Base-by-base conservation (phyloP, 2,888 invertebrate species). In the Platycheirus rosarum region DNA sequence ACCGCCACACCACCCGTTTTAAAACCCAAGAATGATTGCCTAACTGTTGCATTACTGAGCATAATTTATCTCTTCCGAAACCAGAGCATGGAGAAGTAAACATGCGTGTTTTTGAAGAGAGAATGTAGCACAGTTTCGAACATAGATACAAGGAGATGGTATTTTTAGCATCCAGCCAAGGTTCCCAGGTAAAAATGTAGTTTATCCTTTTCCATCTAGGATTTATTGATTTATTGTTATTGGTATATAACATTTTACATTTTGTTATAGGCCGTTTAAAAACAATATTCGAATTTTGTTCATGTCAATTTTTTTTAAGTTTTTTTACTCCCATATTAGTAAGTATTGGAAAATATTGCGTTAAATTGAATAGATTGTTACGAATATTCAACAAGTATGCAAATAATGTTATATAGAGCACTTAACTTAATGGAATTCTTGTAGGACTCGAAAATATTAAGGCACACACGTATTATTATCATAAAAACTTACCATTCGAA, bases 21-120 rank as follows among this genome's bases (percentile, higher is more conserved):
- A 70, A n/a, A n/a, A 77, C 55, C 40, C 55, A 49, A 40, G 70
- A 55, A 70, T 74, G 68, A 80, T 80, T 75, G 75, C 69, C 79
- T 65, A 80, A 80, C 79, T 80, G 79, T 80, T 80, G 79, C 79
- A 46, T 48, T 78, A 16, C 53, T 55, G 62, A 79, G 69, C 29
- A 49, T 9, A 44, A 18, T 57, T 35, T 23, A 14, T 55, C 32
- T 18, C 13, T 35, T 35, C 5, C 46, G 13, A n/a, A 7, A 8
- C 23, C 20, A 57, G 37, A 8, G 13, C 42, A 9, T 35, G 44
- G 51, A 63, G 60, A 65, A 51, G 14, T 23, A 44, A 51, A 62
- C 79, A 80, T 80, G 79, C 79, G 79, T 65, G 35, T 29, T 74
- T 20, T 5, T 20, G 5, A 29, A 20, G n/a, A 48, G 69, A 57